phyloP scores from a whole-genome alignment of 1,140 invertebrate genomes.

The Macrobrachium rosenbergii region DNA sequence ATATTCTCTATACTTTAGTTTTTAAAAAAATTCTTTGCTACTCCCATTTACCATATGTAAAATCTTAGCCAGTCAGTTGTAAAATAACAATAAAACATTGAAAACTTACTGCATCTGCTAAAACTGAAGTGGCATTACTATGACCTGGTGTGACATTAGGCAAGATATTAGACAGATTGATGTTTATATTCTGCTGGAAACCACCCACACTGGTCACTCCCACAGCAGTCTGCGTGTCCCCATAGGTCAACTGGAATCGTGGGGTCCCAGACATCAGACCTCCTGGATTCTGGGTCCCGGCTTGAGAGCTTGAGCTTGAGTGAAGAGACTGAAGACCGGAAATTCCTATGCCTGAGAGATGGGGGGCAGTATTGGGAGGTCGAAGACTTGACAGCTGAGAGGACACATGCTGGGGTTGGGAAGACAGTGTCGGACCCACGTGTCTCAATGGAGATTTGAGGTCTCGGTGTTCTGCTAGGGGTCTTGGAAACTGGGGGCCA shows the following conservation, averaged over 20 bases:
- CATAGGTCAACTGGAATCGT: constrained; percentile 40
- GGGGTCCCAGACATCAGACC: no score
- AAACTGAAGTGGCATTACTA: neutral
- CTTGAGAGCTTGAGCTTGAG: no score
- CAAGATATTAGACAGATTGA: constrained; percentile 35
- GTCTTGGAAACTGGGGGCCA: no score
- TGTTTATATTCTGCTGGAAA: constrained; percentile 51
- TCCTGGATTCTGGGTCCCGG: neutral
- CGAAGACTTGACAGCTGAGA: neutral
- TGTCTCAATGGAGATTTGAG: neutral
- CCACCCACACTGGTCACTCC: constrained; percentile 19
- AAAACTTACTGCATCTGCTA: neutral
- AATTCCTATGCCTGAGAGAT: no score
- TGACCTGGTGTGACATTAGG: neutral
- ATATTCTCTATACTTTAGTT: no score
- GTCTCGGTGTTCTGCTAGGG: no score
- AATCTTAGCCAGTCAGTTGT: no score
- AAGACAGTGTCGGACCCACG: no score
- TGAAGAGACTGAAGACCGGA: no score
- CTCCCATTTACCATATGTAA: neutral
- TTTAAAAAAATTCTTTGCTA: no score
- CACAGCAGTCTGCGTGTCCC: constrained; percentile 12
- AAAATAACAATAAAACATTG: constrained; percentile 1
- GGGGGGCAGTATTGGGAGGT: neutral
- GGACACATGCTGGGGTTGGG: neutral